A percentile compares a stretch with the other conserved stretches of the same genome.
These are phyloP conservation scores for Asbolus verrucosus DNA, from an alignment of 1,140 invertebrate species.

Conservation along the genomic window DNA sequence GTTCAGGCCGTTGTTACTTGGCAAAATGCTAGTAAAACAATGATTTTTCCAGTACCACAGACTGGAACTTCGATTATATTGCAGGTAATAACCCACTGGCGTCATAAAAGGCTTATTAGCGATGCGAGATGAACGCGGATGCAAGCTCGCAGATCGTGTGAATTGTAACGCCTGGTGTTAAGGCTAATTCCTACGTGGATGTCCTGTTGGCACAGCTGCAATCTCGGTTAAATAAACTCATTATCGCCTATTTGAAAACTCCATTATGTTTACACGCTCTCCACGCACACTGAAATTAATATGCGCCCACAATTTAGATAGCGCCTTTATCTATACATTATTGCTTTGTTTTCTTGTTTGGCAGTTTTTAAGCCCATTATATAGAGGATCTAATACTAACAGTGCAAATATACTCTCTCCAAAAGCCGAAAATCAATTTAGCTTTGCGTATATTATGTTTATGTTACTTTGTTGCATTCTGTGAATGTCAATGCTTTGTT, in stretches of 20 bases:
- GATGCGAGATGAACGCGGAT: conserved; percentile 18
- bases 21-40: neutral
- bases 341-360: conserved; percentile 23
- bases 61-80: conserved; percentile 9
- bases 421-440: no score
- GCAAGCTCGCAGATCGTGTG: conserved; percentile 23
- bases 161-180: conserved; percentile 41
- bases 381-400: neutral
- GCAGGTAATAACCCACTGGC: neutral
- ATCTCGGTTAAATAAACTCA: conserved; percentile 35
- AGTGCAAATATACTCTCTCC: no score
- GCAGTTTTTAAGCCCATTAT: conserved; percentile 10
- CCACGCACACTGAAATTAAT: conserved; percentile 24
- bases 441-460: no score
- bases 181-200: conserved; percentile 17
- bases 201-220: conserved; percentile 25
- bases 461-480: no score
- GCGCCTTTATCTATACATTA: conserved; percentile 5
- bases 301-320: conserved; percentile 37
- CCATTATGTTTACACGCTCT: conserved; percentile 34
- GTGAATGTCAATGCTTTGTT: no score
- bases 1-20: neutral
- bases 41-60: conserved; percentile 5
- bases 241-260: conserved; percentile 31
- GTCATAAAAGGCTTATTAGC: conserved; percentile 16